These are phyloP conservation scores for Amphipyra berbera DNA, from an alignment of 2,888 invertebrate genomes.

Conservation along the genomic window DNA sequence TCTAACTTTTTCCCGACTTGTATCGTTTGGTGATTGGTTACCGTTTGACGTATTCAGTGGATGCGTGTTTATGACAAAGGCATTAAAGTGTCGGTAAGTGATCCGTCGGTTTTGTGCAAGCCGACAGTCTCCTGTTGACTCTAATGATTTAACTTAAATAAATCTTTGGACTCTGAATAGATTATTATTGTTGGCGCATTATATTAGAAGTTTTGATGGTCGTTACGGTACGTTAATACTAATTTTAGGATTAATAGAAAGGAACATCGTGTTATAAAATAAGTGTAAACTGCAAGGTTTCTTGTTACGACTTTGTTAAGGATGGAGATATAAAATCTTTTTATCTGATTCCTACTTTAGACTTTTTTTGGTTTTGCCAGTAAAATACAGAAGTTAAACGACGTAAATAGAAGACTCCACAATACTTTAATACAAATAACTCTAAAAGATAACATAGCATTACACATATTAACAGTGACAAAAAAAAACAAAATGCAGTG, in stretches of 20 bases:
- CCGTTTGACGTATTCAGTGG: conserved; percentile 73
- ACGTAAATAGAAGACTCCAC: too few species aligned
- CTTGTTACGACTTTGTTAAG: not conserved
- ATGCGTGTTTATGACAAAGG: conserved; percentile 86
- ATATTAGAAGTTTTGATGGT: conserved; percentile 41
- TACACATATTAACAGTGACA: too few species aligned
- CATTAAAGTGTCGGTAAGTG: conserved; percentile 85
- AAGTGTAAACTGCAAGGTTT: not conserved
- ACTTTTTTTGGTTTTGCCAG: too few species aligned
- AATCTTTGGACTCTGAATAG: conserved; percentile 74
- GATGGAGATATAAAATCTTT: too few species aligned
- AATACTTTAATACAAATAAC: too few species aligned
- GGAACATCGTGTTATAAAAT: not conserved
- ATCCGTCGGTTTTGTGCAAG: conserved; percentile 84
- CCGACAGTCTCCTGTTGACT: conserved; percentile 75
- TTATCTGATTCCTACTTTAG: too few species aligned
- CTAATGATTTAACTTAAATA: conserved; percentile 81
- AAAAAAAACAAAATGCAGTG: not conserved
- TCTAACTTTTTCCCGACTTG: conserved; percentile 48
- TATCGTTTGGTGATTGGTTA: conserved; percentile 54
- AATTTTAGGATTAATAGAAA: conserved; percentile 47
- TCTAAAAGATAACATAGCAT: too few species aligned
- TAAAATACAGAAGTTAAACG: too few species aligned
- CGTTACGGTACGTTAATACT: conserved; percentile 48
- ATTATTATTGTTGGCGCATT: conserved; percentile 65